A percentile compares a stretch with the other conserved stretches of the same genome.
Evolutionary conservation across 1,140 invertebrate genomes (phyloP).

Genomic region (Andrena cerasifolii): DNA sequence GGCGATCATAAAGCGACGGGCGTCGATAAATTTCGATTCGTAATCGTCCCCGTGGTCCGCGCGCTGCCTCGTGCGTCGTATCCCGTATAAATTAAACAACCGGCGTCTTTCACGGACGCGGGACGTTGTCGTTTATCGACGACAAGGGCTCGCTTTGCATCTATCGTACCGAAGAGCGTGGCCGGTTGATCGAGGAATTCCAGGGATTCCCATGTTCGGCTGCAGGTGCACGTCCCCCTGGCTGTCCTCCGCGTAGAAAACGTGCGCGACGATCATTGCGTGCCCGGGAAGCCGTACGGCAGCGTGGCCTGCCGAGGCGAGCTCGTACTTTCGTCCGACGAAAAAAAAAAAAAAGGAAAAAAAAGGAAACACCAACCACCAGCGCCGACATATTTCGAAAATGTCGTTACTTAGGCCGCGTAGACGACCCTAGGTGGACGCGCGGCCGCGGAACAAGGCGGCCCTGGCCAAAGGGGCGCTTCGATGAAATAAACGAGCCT

Average conservation of each 20-base stretch:
- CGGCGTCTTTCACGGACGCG: slow-evolving; percentile 39
- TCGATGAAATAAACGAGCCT: slow-evolving; percentile 67
- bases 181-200: slow-evolving; percentile 62
- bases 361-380: too few species aligned
- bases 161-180: slow-evolving; percentile 58
- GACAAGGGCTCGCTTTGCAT: slow-evolving; percentile 65
- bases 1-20: slow-evolving; percentile 22
- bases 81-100: slow-evolving; percentile 46
- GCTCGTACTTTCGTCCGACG: slow-evolving; percentile 39
- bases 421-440: slow-evolving; percentile 43
- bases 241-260: slow-evolving; percentile 37
- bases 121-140: slow-evolving; percentile 55
- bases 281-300: slow-evolving; percentile 39
- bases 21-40: slow-evolving; percentile 43
- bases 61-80: background rate
- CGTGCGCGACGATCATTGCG: slow-evolving; percentile 40
- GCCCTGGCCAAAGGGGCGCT: slow-evolving; percentile 47
- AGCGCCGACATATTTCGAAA: slow-evolving; percentile 62
- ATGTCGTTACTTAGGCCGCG: slow-evolving; percentile 60
- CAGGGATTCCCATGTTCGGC: slow-evolving; percentile 61
- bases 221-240: slow-evolving; percentile 52
- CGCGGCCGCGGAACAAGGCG: slow-evolving; percentile 21
- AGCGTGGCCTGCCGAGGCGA: background rate
- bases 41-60: background rate
- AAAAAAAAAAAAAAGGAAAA: slow-evolving; percentile 20